Conservation (phyloP, 2,113 vertebrate genomes). For the Megaceryle maxima region DNA sequence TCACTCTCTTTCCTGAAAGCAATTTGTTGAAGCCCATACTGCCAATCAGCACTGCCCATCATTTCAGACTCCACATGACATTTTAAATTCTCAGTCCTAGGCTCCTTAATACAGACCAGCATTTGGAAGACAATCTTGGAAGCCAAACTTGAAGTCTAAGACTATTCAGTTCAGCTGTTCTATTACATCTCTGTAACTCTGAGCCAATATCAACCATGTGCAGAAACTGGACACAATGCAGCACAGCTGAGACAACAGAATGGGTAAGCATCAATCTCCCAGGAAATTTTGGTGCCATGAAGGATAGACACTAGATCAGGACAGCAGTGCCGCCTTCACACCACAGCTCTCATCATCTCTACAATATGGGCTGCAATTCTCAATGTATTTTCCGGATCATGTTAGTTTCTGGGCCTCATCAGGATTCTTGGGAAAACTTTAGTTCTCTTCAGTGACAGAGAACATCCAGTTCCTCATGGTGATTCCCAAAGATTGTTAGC, state of each 20-base stretch:
- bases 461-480: neutral
- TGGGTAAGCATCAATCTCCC: neutral
- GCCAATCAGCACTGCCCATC: neutral
- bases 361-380: neutral
- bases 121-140: neutral
- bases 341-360: neutral
- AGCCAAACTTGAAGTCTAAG: neutral
- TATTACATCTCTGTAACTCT: neutral
- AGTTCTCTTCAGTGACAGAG: too few species aligned
- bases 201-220: neutral
- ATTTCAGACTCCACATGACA: neutral
- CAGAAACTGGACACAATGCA: neutral
- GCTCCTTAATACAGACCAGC: fast-evolving
- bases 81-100: neutral
- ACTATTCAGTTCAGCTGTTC: neutral
- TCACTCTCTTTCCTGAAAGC: neutral
- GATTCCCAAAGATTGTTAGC: neutral
- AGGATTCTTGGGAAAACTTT: neutral
- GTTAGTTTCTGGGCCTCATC: neutral
- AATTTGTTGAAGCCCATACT: neutral
- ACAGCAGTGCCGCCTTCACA: neutral
- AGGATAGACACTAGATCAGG: neutral
- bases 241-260: neutral
- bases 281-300: fast-evolving
- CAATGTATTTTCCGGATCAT: neutral